phyloP scores from a whole-genome alignment of 2,888 invertebrate genomes.

The Spodoptera exigua region DNA sequence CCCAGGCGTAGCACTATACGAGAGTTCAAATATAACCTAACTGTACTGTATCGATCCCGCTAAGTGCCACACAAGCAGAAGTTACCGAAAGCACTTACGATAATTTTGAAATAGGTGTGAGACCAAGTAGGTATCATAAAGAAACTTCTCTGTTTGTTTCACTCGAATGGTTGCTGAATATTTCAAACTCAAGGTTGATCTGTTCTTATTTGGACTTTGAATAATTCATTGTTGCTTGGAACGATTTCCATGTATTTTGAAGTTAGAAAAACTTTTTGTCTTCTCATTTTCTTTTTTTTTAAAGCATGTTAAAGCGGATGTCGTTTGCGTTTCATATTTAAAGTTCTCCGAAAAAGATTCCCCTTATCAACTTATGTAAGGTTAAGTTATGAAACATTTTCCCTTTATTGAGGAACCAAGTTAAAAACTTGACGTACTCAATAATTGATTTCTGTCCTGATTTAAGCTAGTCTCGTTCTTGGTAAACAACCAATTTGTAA shows the following conservation, averaged over 20 bases:
- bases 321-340: background rate
- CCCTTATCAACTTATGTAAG: conserved; percentile 1
- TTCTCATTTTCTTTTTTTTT: conserved; percentile 1
- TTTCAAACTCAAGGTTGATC: conserved; percentile 12
- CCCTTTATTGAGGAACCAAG: conserved; percentile 8
- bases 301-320: background rate
- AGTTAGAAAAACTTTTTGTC: conserved; percentile 1
- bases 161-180: conserved; percentile 20
- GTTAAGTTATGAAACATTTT: conserved; percentile 22
- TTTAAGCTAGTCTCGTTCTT: conserved; percentile 17
- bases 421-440: conserved; percentile 6
- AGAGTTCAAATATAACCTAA: conserved; percentile 5
- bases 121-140: conserved; percentile 4
- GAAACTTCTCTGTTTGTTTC: conserved; percentile 25
- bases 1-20: background rate
- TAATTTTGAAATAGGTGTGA: conserved; percentile 19
- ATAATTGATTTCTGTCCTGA: conserved; percentile 29
- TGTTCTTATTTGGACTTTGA: conserved; percentile 20
- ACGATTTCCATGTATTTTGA: conserved; percentile 12
- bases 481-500: conserved; percentile 32
- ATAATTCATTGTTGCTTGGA: conserved; percentile 12
- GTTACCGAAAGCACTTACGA: conserved; percentile 18
- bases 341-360: background rate
- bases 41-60: conserved; percentile 5
- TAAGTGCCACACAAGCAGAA: conserved; percentile 21